phyloP scores from a whole-genome alignment of 2,888 invertebrate species.

The Altica lythri region DNA sequence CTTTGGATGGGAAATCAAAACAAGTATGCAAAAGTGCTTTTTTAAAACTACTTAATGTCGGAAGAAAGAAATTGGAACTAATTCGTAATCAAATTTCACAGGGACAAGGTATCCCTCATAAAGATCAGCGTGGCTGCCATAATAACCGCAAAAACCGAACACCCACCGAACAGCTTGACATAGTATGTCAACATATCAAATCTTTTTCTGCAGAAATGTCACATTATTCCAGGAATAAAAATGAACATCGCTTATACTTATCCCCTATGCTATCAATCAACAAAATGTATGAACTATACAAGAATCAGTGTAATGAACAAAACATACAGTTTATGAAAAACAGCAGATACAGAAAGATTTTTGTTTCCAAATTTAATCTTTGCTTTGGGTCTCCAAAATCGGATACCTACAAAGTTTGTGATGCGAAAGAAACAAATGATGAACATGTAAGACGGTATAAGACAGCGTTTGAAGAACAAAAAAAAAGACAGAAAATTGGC shows the following conservation, averaged over 20 bases:
- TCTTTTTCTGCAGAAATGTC: conserved; percentile 21
- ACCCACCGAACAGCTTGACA: conserved; percentile 23
- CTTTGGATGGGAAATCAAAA: conserved; percentile 26
- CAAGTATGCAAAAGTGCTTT: conserved; percentile 28
- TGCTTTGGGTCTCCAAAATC: conserved; percentile 21
- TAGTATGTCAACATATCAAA: conserved; percentile 22
- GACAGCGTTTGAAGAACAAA: conserved; percentile 22
- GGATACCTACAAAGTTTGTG: conserved; percentile 24
- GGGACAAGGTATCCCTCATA: conserved; percentile 22
- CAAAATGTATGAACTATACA: conserved; percentile 21
- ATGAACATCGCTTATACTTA: conserved; percentile 16
- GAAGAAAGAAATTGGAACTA: conserved; percentile 23
- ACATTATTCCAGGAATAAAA: conserved; percentile 22
- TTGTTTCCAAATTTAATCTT: conserved; percentile 16
- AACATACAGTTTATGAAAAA: conserved; percentile 18
- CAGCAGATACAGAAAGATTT: conserved; percentile 9
- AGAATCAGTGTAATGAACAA: conserved; percentile 20
- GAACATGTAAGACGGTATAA: conserved; percentile 19
- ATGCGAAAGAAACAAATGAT: conserved; percentile 15
- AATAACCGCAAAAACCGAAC: conserved; percentile 18
- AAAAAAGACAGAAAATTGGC: conserved; percentile 14
- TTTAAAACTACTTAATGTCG: conserved; percentile 27
- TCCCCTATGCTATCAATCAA: conserved; percentile 22
- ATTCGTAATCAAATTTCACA: conserved; percentile 29
- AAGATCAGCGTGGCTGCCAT: conserved; percentile 21